Conservation (phyloP, 2,888 invertebrate genomes). For the Selenia dentaria region DNA sequence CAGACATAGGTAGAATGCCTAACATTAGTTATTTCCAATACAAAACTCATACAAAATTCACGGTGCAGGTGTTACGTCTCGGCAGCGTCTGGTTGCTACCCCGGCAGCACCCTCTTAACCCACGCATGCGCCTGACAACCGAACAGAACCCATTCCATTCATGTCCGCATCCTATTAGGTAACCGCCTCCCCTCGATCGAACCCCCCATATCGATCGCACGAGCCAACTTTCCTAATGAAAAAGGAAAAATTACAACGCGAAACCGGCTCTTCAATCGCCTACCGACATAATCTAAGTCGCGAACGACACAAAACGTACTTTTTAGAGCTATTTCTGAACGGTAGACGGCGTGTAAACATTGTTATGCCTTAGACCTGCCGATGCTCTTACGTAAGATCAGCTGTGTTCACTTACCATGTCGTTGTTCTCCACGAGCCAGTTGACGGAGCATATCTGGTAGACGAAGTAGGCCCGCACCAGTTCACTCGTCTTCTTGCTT, state of each 20-base stretch:
- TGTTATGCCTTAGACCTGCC: constrained; percentile 36
- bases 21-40: background rate
- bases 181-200: constrained; percentile 41
- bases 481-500: constrained; percentile 97
- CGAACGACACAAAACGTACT: constrained; percentile 46
- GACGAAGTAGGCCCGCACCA: constrained; percentile 95
- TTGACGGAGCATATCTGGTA: constrained; percentile 95
- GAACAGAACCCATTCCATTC: constrained; percentile 53
- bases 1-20: too few relatives aligned
- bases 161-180: constrained; percentile 48
- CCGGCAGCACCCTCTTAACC: background rate
- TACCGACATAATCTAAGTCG: constrained; percentile 28
- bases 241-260: constrained; percentile 27
- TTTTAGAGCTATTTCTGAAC: constrained; percentile 55
- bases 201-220: constrained; percentile 34
- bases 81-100: constrained; percentile 4
- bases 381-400: constrained; percentile 66
- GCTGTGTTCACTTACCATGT: constrained; percentile 89
- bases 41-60: too few relatives aligned
- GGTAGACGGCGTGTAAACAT: constrained; percentile 51
- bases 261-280: constrained; percentile 34
- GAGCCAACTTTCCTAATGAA: constrained; percentile 23
- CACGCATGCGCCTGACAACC: constrained; percentile 53
- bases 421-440: constrained; percentile 95
- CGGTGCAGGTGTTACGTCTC: constrained; percentile 9